phyloP scores from a whole-genome alignment of 2,113 vertebrate genomes.

The Alexandromys fortis region DNA sequence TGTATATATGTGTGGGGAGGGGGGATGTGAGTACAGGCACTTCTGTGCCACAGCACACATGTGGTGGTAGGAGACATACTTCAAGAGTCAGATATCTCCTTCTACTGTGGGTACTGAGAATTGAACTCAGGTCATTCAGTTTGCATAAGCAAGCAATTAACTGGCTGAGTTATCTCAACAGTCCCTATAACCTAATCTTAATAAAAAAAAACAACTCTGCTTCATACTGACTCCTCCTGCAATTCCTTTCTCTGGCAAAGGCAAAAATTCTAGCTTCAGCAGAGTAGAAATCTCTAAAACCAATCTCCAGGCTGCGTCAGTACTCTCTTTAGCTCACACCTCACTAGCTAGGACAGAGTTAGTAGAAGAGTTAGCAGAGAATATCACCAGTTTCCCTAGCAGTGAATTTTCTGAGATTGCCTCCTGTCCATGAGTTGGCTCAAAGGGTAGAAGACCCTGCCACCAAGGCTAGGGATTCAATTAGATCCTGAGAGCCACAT shows the following conservation, averaged over 20 bases:
- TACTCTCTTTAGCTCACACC: neutral
- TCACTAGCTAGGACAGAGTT: neutral
- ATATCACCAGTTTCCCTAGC: conserved; percentile 2
- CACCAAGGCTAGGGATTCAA: neutral
- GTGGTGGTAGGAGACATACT: neutral
- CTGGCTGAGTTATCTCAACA: neutral
- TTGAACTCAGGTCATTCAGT: neutral
- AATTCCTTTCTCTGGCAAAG: neutral
- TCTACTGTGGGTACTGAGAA: neutral
- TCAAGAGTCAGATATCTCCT: neutral
- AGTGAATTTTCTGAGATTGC: conserved; percentile 9
- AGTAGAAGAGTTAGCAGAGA: conserved; percentile 56
- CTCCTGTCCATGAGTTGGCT: neutral
- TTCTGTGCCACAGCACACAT: neutral
- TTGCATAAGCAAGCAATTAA: neutral
- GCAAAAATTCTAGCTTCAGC: neutral
- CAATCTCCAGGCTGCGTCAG: neutral
- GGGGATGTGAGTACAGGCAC: neutral
- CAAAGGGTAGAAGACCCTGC: neutral
- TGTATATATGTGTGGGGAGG: neutral
- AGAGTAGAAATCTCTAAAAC: neutral
- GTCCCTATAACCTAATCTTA: neutral
- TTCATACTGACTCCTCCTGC: neutral
- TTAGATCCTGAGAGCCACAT: neutral
- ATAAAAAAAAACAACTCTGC: neutral